These are phyloP conservation scores for Gallinago stenura DNA, from an alignment of 2,797 vertebrate genomes.

Conservation along the genomic window DNA sequence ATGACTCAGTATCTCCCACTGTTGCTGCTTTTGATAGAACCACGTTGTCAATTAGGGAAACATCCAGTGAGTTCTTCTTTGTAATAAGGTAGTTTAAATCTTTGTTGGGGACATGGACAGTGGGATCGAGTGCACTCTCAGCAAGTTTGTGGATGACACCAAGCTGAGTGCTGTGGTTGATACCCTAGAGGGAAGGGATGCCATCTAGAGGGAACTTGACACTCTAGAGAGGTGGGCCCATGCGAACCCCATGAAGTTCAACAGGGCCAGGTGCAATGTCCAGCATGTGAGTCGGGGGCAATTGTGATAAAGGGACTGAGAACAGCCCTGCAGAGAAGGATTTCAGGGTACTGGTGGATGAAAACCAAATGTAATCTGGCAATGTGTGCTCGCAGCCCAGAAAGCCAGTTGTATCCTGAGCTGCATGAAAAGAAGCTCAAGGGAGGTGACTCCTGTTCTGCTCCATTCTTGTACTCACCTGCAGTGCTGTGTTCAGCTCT, in stretches of 20 bases:
- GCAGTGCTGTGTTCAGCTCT: not conserved
- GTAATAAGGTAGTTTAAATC: slow-evolving; percentile 28
- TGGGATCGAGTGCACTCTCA: slow-evolving; percentile 13
- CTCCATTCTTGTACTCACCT: not conserved
- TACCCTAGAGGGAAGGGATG: not conserved
- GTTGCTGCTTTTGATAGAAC: slow-evolving; percentile 24
- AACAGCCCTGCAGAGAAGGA: not conserved
- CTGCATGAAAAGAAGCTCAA: not conserved
- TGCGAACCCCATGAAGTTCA: accelerated
- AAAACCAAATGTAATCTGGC: not conserved
- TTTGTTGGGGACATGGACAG: not conserved
- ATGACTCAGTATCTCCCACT: slow-evolving; percentile 12
- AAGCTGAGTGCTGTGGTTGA: not conserved
- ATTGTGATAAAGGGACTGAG: not conserved
- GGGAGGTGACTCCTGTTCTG: not conserved
- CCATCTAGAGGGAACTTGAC: not conserved
- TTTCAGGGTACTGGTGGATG: not conserved
- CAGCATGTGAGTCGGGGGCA: accelerated
- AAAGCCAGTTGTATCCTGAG: not conserved
- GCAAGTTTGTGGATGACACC: not conserved
- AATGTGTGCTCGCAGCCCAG: not conserved
- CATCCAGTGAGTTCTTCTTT: slow-evolving; percentile 57
- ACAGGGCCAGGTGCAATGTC: not conserved
- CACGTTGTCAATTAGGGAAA: slow-evolving; percentile 16
- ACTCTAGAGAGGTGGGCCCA: not conserved